Conservation (phyloP, 2,113 vertebrate genomes). For the Pelecanoides urinatrix region DNA sequence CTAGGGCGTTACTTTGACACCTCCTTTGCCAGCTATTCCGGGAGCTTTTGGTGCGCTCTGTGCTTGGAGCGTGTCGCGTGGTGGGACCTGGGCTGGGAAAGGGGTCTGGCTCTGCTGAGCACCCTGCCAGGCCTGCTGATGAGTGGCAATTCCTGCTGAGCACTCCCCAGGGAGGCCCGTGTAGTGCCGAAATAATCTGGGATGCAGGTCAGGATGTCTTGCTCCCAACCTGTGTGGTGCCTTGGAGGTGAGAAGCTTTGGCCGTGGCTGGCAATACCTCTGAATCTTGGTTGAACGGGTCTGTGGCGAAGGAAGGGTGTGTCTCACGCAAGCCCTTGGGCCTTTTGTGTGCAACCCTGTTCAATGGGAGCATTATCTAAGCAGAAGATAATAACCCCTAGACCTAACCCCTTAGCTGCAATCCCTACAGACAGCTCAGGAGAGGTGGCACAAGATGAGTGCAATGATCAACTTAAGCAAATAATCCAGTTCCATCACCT, state of each 20-base stretch:
- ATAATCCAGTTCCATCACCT: neutral
- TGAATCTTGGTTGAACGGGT: neutral
- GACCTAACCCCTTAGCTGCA: neutral
- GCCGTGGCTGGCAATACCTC: neutral
- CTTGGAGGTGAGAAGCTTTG: neutral
- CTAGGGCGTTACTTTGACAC: neutral
- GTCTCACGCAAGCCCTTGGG: neutral
- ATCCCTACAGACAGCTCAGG: neutral
- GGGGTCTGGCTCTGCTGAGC: neutral
- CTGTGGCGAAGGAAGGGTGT: neutral
- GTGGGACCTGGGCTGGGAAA: neutral
- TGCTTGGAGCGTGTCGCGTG: rapidly evolving
- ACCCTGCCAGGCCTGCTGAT: neutral
- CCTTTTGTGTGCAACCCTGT: neutral
- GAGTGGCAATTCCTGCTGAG: neutral
- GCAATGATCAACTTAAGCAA: neutral
- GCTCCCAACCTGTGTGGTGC: neutral
- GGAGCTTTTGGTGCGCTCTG: neutral
- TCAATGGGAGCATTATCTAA: neutral
- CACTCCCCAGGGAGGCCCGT: neutral
- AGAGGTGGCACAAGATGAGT: neutral
- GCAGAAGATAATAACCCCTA: too few relatives aligned
- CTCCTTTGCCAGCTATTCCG: neutral
- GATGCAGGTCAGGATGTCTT: neutral
- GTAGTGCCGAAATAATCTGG: neutral